Percentiles rank a stretch among this genome's conserved stretches.
Evolutionary conservation across 1,140 invertebrate genomes (phyloP).

Genomic region (Intoshia linei): DNA sequence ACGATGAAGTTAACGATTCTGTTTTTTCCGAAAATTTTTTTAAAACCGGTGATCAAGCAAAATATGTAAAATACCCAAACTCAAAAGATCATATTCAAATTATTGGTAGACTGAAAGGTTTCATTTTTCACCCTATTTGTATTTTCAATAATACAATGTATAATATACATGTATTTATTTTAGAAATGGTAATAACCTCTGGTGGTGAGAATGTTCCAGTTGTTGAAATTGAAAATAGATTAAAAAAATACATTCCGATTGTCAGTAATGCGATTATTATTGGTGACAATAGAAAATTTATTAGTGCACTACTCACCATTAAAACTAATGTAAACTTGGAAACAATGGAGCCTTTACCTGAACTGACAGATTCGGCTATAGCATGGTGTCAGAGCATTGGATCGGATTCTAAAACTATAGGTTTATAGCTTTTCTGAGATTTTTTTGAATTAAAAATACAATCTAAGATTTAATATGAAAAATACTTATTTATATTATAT

Average conservation of each 20-base stretch:
- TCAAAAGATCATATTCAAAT: conserved; percentile 38
- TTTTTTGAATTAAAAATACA: too few relatives aligned
- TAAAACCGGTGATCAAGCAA: conserved; percentile 46
- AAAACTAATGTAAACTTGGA: too few relatives aligned
- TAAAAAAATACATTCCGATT: conserved; percentile 36
- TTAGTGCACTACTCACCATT: conserved; percentile 43
- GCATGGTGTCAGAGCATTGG: too few relatives aligned
- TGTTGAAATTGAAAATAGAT: conserved; percentile 42
- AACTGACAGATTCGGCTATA: too few relatives aligned
- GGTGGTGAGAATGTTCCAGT: conserved; percentile 67
- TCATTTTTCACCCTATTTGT: conserved; percentile 1
- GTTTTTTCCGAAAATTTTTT: conserved; percentile 43
- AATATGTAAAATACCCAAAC: too few relatives aligned
- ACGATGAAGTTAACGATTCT: conserved; percentile 35
- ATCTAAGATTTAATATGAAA: too few relatives aligned
- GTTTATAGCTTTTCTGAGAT: too few relatives aligned
- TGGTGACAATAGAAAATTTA: conserved; percentile 50
- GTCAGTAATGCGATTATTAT: conserved; percentile 48
- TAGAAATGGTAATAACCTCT: conserved; percentile 55
- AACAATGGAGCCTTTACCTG: too few relatives aligned
- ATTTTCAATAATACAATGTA: neutral
- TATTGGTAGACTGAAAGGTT: conserved; percentile 43
- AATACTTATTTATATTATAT: too few relatives aligned
- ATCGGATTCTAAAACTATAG: too few relatives aligned
- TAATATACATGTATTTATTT: neutral